phyloP scores from a whole-genome alignment of 2,797 vertebrate species.

The Aselliscus stoliczkanus region DNA sequence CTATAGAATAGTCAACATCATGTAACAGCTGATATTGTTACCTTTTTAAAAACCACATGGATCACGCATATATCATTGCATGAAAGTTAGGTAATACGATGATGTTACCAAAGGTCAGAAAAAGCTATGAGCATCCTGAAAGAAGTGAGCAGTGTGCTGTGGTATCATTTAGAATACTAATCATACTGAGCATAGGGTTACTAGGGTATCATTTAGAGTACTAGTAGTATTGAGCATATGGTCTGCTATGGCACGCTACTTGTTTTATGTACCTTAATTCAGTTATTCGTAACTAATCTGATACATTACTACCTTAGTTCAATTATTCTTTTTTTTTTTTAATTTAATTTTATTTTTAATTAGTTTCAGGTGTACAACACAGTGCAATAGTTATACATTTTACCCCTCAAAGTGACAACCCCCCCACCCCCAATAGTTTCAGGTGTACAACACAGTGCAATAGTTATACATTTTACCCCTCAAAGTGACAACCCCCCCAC shows the following conservation, averaged over 20 bases:
- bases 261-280: neutral
- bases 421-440: too few species aligned
- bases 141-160: neutral
- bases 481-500: too few species aligned
- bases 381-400: too few species aligned
- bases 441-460: too few species aligned
- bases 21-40: too few species aligned
- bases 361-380: too few species aligned
- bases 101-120: too few species aligned
- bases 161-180: neutral
- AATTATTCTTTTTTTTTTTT: too few species aligned
- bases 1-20: rapidly evolving
- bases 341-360: too few species aligned
- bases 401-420: too few species aligned
- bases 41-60: neutral
- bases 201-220: too few species aligned
- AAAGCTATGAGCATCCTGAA: rapidly evolving
- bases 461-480: too few species aligned
- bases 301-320: neutral
- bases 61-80: rapidly evolving
- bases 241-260: neutral
- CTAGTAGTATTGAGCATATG: neutral
- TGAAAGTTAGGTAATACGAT: rapidly evolving
- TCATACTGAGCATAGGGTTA: neutral
- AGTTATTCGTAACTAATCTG: neutral